These are phyloP conservation scores for Agrilus mali DNA, from an alignment of 2,888 invertebrate species.

Conservation along the genomic window DNA sequence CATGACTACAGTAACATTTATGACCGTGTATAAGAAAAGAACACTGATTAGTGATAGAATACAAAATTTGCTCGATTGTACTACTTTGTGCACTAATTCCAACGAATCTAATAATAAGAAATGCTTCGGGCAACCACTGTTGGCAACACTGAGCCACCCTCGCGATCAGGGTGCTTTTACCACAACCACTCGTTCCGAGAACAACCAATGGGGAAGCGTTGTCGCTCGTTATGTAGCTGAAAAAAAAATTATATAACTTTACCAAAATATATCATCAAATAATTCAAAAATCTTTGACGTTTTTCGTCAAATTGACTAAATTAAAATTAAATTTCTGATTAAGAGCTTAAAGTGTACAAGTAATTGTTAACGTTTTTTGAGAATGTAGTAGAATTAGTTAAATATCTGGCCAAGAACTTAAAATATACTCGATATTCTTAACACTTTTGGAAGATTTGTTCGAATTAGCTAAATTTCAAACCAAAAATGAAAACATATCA, in stretches of 20 bases:
- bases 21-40: slow-evolving; percentile 56
- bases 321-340: too few relatives aligned
- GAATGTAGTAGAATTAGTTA: too few relatives aligned
- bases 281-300: too few relatives aligned
- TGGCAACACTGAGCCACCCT: slow-evolving; percentile 55
- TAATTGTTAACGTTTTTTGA: too few relatives aligned
- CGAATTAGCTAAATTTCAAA: too few relatives aligned
- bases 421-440: too few relatives aligned
- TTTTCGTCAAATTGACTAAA: too few relatives aligned
- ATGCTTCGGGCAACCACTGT: slow-evolving; percentile 49
- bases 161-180: slow-evolving; percentile 70
- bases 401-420: too few relatives aligned
- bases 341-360: too few relatives aligned
- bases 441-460: too few relatives aligned
- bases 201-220: slow-evolving; percentile 54
- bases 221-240: slow-evolving; percentile 52
- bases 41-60: slow-evolving; percentile 64
- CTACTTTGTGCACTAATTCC: slow-evolving; percentile 53
- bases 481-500: too few relatives aligned
- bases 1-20: slow-evolving; percentile 48
- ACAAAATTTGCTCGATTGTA: slow-evolving; percentile 56
- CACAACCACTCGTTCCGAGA: slow-evolving; percentile 69
- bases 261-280: too few relatives aligned
- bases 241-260: slow-evolving; percentile 33
- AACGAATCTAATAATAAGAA: slow-evolving; percentile 43